Base-by-base conservation (phyloP, 2,888 invertebrate species). In the Metacarcinus magister region DNA sequence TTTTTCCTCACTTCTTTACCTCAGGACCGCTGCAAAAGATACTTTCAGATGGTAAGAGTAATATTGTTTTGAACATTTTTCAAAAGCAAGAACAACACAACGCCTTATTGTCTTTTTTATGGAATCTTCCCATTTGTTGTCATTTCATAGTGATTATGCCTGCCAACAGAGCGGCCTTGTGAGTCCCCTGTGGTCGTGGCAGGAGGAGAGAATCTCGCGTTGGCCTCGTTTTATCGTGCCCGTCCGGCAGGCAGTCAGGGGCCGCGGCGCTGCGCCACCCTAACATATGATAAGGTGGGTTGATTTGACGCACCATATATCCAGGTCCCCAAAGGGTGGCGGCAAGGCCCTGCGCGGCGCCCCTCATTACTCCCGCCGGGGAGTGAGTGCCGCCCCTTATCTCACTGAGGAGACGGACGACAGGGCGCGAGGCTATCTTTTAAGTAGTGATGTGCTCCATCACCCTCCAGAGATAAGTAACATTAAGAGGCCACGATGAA, bases 271-370 rank as follows among this genome's bases (percentile, higher is more conserved):
- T 32, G 28, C 54, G 46, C 54, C 48, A 54, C 13, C 89, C 43
- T 60, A 89, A 90, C 60, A 93, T 67, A 93, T 93, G 82, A 93
- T 75, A 82, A 93, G 93, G 44, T 93, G 75, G 82, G 93, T 93
- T 93, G 75, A 93, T 94, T 90, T 94, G 54, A 90, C 94, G 54
- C 94, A n/a, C 94, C 16, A 48, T 94, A 48, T 94, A 48, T 90
- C 90, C 54, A 60, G 89, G 39, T 90, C 94, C 54, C 94, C n/a
- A 82, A 93, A 75, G 93, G 93, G 43, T 93, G 67, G 8, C 75
- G 93, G 92, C 43, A n/a, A 93, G 44, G 93, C 93, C 75, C 93
- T 5, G 75, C 75, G n/a, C 93, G 82, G 39, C 75, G 82, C 93
- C 39, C 93, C 93, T 93, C 93, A 93, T 93, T 93, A 93, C 93